Percentiles rank a stretch among this genome's conserved stretches.
These are phyloP conservation scores for Porites divaricata DNA, from an alignment of 92 coral and sea anemone genomes.

Conservation along the genomic window DNA sequence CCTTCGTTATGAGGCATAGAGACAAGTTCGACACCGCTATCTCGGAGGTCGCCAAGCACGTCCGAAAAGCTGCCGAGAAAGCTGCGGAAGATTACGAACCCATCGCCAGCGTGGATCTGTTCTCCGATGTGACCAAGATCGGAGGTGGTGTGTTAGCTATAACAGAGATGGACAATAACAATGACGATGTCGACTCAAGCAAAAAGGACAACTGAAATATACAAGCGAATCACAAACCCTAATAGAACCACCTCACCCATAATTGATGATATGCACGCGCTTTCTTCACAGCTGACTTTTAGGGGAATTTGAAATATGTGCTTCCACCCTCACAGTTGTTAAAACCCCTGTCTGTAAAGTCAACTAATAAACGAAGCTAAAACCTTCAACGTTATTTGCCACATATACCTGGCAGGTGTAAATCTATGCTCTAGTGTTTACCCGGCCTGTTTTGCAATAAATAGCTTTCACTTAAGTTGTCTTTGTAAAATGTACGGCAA, in stretches of 20 bases:
- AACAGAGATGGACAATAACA: constrained; percentile 1
- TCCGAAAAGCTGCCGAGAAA: constrained; percentile 75
- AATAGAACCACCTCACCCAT: not conserved
- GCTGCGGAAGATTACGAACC: constrained; percentile 68
- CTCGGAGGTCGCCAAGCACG: constrained; percentile 76
- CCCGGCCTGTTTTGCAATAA: too few relatives aligned
- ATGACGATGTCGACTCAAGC: not conserved
- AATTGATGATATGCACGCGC: not conserved
- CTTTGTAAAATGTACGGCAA: too few relatives aligned
- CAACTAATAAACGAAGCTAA: not conserved
- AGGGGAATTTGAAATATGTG: not conserved
- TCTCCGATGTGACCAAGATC: constrained; percentile 17
- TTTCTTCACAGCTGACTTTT: not conserved
- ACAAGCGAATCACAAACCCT: not conserved
- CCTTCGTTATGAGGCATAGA: constrained; percentile 87
- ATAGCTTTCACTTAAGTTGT: too few relatives aligned
- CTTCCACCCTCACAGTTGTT: not conserved
- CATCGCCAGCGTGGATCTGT: constrained; percentile 22
- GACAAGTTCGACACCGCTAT: constrained; percentile 79
- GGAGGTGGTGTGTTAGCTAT: constrained; percentile 10
- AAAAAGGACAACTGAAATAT: constrained; percentile 19
- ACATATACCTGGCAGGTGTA: not conserved
- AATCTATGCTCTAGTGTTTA: too few relatives aligned
- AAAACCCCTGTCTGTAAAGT: not conserved
- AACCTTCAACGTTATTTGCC: not conserved